phyloP scores from a whole-genome alignment of 2,797 vertebrate genomes.

The Macropodus opercularis region DNA sequence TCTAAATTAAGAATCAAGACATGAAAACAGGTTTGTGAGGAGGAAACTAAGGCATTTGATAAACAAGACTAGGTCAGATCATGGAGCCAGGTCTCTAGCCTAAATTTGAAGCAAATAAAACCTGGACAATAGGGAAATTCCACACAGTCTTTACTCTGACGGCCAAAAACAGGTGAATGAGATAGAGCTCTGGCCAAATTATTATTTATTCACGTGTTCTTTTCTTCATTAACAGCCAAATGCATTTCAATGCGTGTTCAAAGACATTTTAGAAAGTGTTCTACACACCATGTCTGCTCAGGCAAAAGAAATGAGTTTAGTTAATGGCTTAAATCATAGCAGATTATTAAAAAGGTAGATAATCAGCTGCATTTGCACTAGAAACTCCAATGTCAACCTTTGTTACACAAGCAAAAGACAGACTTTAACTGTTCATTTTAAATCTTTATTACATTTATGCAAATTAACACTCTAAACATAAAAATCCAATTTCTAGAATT shows the following conservation, averaged over 20 bases:
- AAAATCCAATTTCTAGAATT: background rate
- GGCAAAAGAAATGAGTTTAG: too few species aligned
- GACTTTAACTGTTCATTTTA: slow-evolving; percentile 13
- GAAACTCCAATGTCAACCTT: too few species aligned
- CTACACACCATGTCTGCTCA: too few species aligned
- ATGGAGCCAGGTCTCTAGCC: background rate
- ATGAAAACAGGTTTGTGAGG: background rate
- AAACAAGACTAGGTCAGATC: background rate
- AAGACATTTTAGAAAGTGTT: too few species aligned
- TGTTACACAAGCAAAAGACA: background rate
- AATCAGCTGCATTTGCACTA: too few species aligned
- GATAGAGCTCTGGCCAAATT: background rate
- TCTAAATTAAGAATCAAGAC: slow-evolving; percentile 3
- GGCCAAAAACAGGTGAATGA: slow-evolving; percentile 22
- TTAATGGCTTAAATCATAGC: too few species aligned
- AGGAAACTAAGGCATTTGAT: background rate
- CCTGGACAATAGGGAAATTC: slow-evolving; percentile 51
- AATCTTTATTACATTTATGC: slow-evolving; percentile 61
- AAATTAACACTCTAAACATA: slow-evolving; percentile 22
- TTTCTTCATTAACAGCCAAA: too few species aligned
- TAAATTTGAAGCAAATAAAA: slow-evolving; percentile 63
- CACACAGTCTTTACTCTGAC: slow-evolving; percentile 27
- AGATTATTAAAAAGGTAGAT: too few species aligned
- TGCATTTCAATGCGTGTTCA: too few species aligned
- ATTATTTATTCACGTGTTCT: slow-evolving; percentile 1